These are phyloP conservation scores for Platalea minor DNA, from an alignment of 2,797 vertebrate species.

Conservation along the genomic window DNA sequence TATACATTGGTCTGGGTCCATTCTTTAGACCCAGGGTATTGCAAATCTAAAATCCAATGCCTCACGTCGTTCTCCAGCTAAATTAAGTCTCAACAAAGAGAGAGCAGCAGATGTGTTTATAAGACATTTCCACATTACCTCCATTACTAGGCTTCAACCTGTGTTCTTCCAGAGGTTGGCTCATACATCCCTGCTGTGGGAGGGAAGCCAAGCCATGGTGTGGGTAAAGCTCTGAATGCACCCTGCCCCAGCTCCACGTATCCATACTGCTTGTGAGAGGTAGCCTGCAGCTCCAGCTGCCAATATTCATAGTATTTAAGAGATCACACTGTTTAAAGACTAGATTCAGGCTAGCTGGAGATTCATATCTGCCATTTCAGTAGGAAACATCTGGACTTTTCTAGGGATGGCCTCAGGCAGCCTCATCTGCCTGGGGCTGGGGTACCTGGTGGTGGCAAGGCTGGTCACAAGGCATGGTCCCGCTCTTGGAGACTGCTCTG, in stretches of 20 bases:
- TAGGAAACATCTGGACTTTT: background rate
- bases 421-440: background rate
- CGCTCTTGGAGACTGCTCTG: background rate
- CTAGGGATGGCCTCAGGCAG: background rate
- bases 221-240: background rate
- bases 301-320: background rate
- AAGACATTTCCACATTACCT: background rate
- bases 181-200: too few relatives aligned
- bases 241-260: background rate
- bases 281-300: background rate
- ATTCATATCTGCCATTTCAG: background rate
- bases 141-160: background rate
- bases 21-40: background rate
- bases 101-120: background rate
- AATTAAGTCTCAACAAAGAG: background rate
- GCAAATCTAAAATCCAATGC: background rate
- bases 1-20: background rate
- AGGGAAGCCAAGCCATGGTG: background rate
- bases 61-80: background rate
- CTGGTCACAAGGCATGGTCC: background rate
- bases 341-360: background rate
- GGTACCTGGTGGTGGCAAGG: background rate
- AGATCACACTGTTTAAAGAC: background rate
- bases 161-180: background rate
- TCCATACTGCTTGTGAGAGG: background rate